Evolutionary conservation across 2,797 vertebrate species (phyloP).

Genomic region (Acipenser ruthenus): DNA sequence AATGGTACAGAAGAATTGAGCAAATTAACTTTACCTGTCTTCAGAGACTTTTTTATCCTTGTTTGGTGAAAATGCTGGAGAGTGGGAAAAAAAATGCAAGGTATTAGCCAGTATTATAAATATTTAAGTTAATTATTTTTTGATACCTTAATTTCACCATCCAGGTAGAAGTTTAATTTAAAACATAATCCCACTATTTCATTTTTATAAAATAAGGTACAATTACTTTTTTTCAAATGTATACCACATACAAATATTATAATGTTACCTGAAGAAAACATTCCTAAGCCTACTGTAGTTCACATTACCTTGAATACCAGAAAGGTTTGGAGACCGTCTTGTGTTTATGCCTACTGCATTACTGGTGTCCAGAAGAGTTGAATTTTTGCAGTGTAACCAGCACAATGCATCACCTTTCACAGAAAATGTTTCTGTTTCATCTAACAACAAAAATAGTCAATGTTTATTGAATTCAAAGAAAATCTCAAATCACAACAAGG

Average conservation of each 20-base stretch:
- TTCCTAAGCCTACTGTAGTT: no score
- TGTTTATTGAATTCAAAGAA: neutral
- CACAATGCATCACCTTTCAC: conserved; percentile 20
- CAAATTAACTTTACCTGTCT: conserved; percentile 29
- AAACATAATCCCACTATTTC: no score
- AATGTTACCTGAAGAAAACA: no score
- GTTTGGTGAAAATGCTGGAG: conserved; percentile 32
- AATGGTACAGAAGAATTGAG: no score
- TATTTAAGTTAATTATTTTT: no score
- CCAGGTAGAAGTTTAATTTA: no score
- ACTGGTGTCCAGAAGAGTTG: conserved; percentile 75
- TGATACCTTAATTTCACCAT: no score
- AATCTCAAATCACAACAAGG: neutral
- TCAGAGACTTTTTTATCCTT: conserved; percentile 19
- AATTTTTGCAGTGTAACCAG: conserved; percentile 58
- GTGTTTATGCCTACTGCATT: conserved; percentile 58
- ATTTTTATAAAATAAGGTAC: no score
- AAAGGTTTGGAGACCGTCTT: conserved; percentile 60
- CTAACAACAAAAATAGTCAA: conserved; percentile 20
- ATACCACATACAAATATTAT: no score
- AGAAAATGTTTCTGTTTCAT: conserved; percentile 10
- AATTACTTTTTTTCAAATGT: no score
- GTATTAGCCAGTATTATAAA: no score
- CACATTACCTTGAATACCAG: conserved; percentile 66
- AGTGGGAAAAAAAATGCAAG: no score